These are phyloP conservation scores for Apostichopus japonicus DNA, from an alignment of 35 echinoderm and acorn worm species.

Conservation along the genomic window DNA sequence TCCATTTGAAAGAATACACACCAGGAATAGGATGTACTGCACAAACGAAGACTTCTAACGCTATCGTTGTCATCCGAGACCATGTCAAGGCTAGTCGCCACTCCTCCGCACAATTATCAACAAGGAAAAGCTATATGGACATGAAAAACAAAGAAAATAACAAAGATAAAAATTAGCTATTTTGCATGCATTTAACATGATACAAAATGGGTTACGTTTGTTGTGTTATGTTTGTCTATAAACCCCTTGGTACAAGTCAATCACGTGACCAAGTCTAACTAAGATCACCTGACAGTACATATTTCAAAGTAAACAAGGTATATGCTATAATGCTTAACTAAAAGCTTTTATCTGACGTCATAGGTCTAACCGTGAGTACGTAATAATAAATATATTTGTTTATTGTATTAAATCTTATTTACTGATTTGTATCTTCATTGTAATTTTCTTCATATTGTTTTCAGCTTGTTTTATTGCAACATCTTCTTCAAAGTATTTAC, in stretches of 20 bases:
- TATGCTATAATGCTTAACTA: too few relatives aligned
- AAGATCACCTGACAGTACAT: too few relatives aligned
- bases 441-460: too few relatives aligned
- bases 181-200: neutral
- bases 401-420: too few relatives aligned
- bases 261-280: neutral
- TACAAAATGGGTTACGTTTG: too few relatives aligned
- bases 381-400: too few relatives aligned
- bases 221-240: neutral
- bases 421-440: too few relatives aligned
- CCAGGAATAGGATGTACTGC: slow-evolving; percentile 96
- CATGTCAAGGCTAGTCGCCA: slow-evolving; percentile 98
- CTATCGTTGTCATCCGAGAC: slow-evolving; percentile 80
- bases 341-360: too few relatives aligned
- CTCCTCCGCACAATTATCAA: slow-evolving; percentile 99
- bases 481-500: too few relatives aligned
- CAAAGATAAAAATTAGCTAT: neutral
- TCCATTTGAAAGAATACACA: slow-evolving; percentile 88
- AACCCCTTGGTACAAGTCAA: neutral
- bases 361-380: too few relatives aligned
- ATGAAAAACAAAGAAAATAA: neutral
- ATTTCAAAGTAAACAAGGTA: too few relatives aligned
- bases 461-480: too few relatives aligned
- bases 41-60: slow-evolving; percentile 85
- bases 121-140: slow-evolving; percentile 84